Conservation (phyloP, 1,140 invertebrate species). For the Drosophila biarmipes region DNA sequence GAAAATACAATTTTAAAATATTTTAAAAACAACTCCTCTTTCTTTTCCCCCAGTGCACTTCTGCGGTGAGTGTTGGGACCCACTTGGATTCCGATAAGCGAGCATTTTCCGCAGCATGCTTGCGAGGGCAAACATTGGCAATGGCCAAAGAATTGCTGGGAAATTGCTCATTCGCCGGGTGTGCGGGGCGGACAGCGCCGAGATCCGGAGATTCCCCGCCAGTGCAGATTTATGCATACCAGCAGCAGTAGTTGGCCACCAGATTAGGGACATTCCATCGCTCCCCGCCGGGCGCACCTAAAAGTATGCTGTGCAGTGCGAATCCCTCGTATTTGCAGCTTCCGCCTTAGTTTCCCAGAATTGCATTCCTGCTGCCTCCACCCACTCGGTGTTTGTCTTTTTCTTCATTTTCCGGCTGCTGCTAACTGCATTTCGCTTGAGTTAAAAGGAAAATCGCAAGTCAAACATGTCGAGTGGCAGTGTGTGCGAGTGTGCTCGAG, state of each 20-base stretch:
- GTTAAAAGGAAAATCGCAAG: constrained; percentile 68
- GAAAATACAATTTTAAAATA: not conserved
- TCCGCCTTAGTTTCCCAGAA: constrained; percentile 36
- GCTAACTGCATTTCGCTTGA: constrained; percentile 51
- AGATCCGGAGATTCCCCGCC: constrained; percentile 13
- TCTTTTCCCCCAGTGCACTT: constrained; percentile 2
- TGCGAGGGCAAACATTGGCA: constrained; percentile 39
- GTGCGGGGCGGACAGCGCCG: constrained; percentile 7
- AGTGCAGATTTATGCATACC: constrained; percentile 46
- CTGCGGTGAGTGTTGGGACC: constrained; percentile 15
- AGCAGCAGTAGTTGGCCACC: not conserved
- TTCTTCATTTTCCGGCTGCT: constrained; percentile 22
- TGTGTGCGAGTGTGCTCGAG: constrained; percentile 16
- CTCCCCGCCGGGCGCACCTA: constrained; percentile 9
- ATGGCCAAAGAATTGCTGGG: constrained; percentile 39
- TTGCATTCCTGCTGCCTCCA: constrained; percentile 26
- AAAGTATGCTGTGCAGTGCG: constrained; percentile 26
- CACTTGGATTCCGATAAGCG: constrained; percentile 42
- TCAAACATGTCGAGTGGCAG: constrained; percentile 56
- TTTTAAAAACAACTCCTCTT: not conserved
- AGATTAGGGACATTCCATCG: constrained; percentile 37
- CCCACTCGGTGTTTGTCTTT: constrained; percentile 20
- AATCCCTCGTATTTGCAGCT: constrained; percentile 26
- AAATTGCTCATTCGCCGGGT: constrained; percentile 32
- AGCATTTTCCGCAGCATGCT: constrained; percentile 36